phyloP scores from a whole-genome alignment of 2,888 invertebrate species.

The Ophion costatus region DNA sequence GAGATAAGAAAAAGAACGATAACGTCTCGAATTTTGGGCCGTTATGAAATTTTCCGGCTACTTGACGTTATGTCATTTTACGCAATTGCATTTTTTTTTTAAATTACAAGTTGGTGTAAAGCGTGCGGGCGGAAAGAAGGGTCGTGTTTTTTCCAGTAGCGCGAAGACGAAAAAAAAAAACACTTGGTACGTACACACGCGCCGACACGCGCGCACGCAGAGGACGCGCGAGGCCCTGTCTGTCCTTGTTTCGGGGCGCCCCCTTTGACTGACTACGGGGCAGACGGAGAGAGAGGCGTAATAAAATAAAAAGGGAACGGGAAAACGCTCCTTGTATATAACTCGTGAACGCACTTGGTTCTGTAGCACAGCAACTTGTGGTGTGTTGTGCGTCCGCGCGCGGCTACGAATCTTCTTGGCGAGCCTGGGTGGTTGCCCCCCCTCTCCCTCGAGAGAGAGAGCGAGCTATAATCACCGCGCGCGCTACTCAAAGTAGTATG shows the following conservation, averaged over 20 bases:
- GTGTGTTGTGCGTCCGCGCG: not conserved
- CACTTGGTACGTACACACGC: conserved; percentile 16
- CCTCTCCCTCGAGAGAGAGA: conserved; percentile 10
- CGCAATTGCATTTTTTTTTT: not conserved
- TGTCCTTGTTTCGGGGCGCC: conserved; percentile 24
- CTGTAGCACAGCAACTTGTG: conserved; percentile 39
- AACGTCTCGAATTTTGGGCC: not conserved
- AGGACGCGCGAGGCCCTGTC: conserved; percentile 47
- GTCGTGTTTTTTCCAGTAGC: not conserved
- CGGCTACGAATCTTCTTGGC: conserved; percentile 21
- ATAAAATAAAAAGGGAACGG: not conserved
- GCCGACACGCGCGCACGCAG: conserved; percentile 34
- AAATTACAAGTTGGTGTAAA: not conserved
- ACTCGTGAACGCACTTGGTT: conserved; percentile 20
- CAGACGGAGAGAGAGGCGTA: not conserved
- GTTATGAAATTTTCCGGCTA: not conserved
- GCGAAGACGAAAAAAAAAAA: conserved; percentile 22
- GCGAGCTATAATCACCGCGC: conserved; percentile 39
- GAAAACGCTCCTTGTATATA: not conserved
- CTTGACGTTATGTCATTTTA: not conserved
- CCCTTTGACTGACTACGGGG: conserved; percentile 27
- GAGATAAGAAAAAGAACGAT: not conserved
- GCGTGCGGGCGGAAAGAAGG: not conserved
- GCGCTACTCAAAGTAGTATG: conserved; percentile 26
- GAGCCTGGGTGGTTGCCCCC: conserved; percentile 39